Conservation (phyloP, 2,888 invertebrate genomes). For the Hybos culiciformis region DNA sequence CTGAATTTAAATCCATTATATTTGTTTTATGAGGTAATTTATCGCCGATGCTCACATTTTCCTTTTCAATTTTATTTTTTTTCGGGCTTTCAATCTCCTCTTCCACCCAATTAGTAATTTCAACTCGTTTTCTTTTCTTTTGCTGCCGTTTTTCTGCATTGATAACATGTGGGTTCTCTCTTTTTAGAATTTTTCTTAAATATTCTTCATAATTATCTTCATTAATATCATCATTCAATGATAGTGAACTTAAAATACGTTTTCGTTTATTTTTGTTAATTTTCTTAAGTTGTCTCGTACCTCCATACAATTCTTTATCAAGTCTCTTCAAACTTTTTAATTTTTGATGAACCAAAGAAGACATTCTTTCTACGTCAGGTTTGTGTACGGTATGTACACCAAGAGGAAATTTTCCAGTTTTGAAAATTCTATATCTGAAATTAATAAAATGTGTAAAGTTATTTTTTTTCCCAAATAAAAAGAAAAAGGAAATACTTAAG, state of each 20-base stretch:
- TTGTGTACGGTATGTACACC: constrained; percentile 42
- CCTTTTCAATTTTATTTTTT: constrained; percentile 1
- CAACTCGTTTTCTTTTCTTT: constrained; percentile 6
- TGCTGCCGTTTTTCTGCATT: constrained; percentile 18
- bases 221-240: constrained; percentile 24
- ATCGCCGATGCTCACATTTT: background rate
- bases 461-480: background rate
- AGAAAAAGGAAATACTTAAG: background rate
- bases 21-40: too few relatives aligned
- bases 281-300: constrained; percentile 33
- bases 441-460: constrained; percentile 11
- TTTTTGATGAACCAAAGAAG: constrained; percentile 27
- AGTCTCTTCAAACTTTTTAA: constrained; percentile 36
- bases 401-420: constrained; percentile 52
- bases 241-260: constrained; percentile 25
- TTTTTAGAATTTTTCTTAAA: constrained; percentile 14
- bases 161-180: constrained; percentile 4
- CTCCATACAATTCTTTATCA: constrained; percentile 38
- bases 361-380: constrained; percentile 24
- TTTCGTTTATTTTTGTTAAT: constrained; percentile 33
- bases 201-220: constrained; percentile 28
- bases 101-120: constrained; percentile 26
- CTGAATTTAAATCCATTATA: too few relatives aligned
- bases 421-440: constrained; percentile 44
- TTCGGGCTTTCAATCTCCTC: constrained; percentile 24